Base-by-base conservation (phyloP, 2,888 invertebrate genomes). In the Cremastobaeus sp. region DNA sequence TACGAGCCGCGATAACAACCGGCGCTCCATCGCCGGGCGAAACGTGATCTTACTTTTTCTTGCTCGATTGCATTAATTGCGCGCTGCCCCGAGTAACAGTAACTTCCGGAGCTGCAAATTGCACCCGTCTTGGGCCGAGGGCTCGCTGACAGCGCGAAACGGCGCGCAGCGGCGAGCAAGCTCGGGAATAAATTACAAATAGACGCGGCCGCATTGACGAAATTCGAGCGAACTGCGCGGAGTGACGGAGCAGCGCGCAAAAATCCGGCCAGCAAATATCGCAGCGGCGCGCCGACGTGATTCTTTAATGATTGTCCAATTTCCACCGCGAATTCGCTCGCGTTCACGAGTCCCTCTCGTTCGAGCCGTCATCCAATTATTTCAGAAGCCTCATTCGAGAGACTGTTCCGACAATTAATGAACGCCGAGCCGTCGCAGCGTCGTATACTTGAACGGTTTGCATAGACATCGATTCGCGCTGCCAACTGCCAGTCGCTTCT, bases 351-450 rank as follows among this genome's bases (percentile, higher is more conserved):
- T 73, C 68, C 75, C 68, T 74, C 71, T 73, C 76, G 65, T 66
- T 78, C 73, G 72, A 79, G 78, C 76, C 71, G 76, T 76, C 71
- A 65, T 82, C 82, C 84, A 85, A 85, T 85, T 85, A 85, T 83
- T 81, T 80, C 79, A 71, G 76, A 79, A 77, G 80, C 78, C 65
- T 80, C 65, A 64, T 79, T 77, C 74, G 72, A 78, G 80, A 79
- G 81, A 84, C 78, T 79, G 80, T 77, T 71, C 78, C 78, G 78
- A 83, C 82, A 82, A 83, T 85, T 81, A 83, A 82, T 76, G 79
- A 77, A 77, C 75, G 62, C 73, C 62, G 52, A 65, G 35, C 62
- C 28, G 62, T 69, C 52, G 50, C 59, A 14, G 59, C 45, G 45
- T 4, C 55, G 73, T 62, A 25, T 54, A 69, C 69, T 74, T 64